A percentile compares a stretch with the other conserved stretches of the same genome.
phyloP scores from a whole-genome alignment of 1,140 invertebrate genomes.

The Ctenoplectra terminalis region DNA sequence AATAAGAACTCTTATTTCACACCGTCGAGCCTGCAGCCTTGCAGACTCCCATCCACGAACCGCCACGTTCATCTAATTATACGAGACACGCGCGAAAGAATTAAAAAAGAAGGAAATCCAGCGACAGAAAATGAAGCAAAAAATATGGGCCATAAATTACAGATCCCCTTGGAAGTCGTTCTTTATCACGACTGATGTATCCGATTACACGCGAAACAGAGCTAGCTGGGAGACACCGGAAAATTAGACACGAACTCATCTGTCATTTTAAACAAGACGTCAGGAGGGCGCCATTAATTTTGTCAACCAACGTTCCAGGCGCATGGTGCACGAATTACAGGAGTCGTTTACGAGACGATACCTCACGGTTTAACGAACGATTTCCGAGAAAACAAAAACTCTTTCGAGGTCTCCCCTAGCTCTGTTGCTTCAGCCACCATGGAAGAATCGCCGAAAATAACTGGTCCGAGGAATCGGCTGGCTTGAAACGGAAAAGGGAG shows the following conservation, averaged over 20 bases:
- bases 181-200: constrained; percentile 17
- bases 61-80: too few species aligned
- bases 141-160: not conserved
- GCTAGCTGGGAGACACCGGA: not conserved
- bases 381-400: constrained; percentile 75
- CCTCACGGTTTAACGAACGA: constrained; percentile 77
- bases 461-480: not conserved
- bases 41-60: too few species aligned
- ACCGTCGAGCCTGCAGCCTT: too few species aligned
- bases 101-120: not conserved
- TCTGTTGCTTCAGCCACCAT: constrained; percentile 50
- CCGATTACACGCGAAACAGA: constrained; percentile 48
- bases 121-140: not conserved
- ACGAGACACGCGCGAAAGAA: too few species aligned
- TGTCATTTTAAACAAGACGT: constrained; percentile 77
- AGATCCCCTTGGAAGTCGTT: not conserved
- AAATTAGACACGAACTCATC: constrained; percentile 51
- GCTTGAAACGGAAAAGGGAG: constrained; percentile 19
- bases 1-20: too few species aligned
- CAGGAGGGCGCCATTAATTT: constrained; percentile 74
- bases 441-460: constrained; percentile 66
- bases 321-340: constrained; percentile 54
- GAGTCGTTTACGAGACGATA: constrained; percentile 67
- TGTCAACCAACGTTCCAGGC: constrained; percentile 59
- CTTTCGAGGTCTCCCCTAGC: constrained; percentile 37